Evolutionary conservation across 2,888 invertebrate species (phyloP), one percentile per base, ranked within the genome.

Genomic region (Beris chalybata): DNA sequence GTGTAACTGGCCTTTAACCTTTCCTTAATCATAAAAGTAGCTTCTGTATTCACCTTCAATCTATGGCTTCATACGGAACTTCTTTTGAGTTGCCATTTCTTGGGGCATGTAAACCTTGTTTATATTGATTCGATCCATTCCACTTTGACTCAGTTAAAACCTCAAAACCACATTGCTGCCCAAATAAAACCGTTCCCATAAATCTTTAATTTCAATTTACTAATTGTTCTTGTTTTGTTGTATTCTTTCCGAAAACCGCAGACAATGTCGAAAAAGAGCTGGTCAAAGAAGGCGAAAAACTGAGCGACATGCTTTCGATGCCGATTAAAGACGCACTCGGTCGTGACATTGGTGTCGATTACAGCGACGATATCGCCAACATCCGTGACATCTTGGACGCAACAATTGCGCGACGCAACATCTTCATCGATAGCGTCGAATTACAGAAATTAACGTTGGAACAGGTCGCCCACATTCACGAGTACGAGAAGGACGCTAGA

Each of bases 251-350:
- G 29, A 5, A 38, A 38, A 52, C 47, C 68, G 52, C 73, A 91
- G 91, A 87, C 75, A 80, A 81, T 65, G 81, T 89, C 71, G 89
- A 89, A 77, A 83, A 85, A 69, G 88, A 90, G 75, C 82, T 90
- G 70, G 82, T 88, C 64, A 85, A 86, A 74, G 90, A 89, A 80
- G 91, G 91, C 9, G 90, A 91, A 77, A 89, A 88, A 76, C 82
- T 92, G 63, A 86, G 90, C 67, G 91, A 91, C 76, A 86, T 91
- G 79, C 82, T 92, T 72, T 88, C 89, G 48, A 87, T 90, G 84
- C 90, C 91, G 9, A 86, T 91, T 70, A 91, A 91, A 80, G 90
- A 91, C 78, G 89, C 90, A 1, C 81, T 89, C 69, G 90, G 91
- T 57, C 84, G 89, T 72, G 88, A 88, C 75, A 81, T 89, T 71